Conservation (phyloP, 1,140 invertebrate genomes). For the Anastrepha obliqua region DNA sequence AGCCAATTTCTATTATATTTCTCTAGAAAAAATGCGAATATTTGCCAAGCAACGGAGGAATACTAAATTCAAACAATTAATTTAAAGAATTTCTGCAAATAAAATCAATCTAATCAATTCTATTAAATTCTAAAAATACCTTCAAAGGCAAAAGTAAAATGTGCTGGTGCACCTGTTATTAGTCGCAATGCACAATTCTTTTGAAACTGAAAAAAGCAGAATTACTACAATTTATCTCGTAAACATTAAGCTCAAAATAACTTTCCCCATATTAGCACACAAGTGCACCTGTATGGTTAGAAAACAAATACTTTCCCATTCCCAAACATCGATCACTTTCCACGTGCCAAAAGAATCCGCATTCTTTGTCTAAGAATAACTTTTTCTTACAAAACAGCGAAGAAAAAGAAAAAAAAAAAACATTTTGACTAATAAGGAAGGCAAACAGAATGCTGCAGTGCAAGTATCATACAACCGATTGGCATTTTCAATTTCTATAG, state of each 20-base stretch:
- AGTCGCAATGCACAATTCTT: background rate
- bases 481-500: conserved; percentile 39
- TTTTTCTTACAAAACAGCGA: conserved; percentile 1
- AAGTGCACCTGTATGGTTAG: background rate
- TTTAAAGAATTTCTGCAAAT: background rate
- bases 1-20: too few species aligned
- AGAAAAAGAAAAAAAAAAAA: background rate
- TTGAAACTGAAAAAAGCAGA: background rate
- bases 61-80: too few species aligned
- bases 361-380: conserved; percentile 46
- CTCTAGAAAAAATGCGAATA: too few species aligned
- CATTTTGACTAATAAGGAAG: background rate
- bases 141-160: background rate
- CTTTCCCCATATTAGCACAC: background rate
- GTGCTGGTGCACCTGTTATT: background rate
- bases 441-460: conserved; percentile 24
- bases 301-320: background rate
- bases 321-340: conserved; percentile 37
- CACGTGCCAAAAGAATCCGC: conserved; percentile 47
- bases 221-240: background rate
- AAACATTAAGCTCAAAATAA: background rate
- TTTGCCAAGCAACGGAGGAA: too few species aligned
- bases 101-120: background rate
- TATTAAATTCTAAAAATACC: conserved; percentile 8
- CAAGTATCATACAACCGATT: conserved; percentile 35